Percentiles rank a stretch among this genome's conserved stretches.
Evolutionary conservation across 2,797 vertebrate species (phyloP).

Genomic region (Brotula barbata): DNA sequence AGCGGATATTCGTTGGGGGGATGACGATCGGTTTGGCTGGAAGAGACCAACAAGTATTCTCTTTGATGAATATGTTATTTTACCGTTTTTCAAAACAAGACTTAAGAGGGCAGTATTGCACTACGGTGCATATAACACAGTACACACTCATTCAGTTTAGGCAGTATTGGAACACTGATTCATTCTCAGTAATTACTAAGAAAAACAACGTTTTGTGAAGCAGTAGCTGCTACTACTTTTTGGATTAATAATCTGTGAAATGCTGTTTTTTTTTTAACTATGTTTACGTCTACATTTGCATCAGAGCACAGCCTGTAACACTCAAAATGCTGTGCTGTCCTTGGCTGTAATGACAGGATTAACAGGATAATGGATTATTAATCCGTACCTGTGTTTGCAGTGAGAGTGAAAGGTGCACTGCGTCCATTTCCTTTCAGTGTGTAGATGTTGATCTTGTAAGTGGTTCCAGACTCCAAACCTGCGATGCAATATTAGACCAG

Average conservation of each 20-base stretch:
- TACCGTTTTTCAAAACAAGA: not conserved
- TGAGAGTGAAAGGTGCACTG: slow-evolving; percentile 87
- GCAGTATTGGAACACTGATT: too few relatives aligned
- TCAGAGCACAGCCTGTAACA: not conserved
- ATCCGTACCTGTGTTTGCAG: slow-evolving; percentile 86
- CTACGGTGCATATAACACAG: too few relatives aligned
- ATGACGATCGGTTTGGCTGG: slow-evolving; percentile 82
- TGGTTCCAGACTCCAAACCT: slow-evolving; percentile 92
- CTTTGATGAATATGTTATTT: not conserved
- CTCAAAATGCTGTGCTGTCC: not conserved
- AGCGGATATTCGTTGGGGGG: slow-evolving; percentile 89
- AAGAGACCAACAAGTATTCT: slow-evolving; percentile 26
- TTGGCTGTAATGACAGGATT: too few relatives aligned
- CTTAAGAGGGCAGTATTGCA: too few relatives aligned
- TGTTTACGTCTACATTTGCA: too few relatives aligned
- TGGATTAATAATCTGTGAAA: too few relatives aligned
- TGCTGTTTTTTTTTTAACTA: too few relatives aligned
- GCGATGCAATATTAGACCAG: slow-evolving; percentile 7
- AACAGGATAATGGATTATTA: not conserved
- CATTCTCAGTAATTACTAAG: too few relatives aligned
- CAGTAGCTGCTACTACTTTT: too few relatives aligned
- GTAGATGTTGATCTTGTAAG: slow-evolving; percentile 92
- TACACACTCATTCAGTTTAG: too few relatives aligned
- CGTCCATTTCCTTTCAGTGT: slow-evolving; percentile 90
- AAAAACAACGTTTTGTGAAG: too few relatives aligned